Conservation (phyloP, 2,888 invertebrate genomes). For the Eumacrocentrus americanus region DNA sequence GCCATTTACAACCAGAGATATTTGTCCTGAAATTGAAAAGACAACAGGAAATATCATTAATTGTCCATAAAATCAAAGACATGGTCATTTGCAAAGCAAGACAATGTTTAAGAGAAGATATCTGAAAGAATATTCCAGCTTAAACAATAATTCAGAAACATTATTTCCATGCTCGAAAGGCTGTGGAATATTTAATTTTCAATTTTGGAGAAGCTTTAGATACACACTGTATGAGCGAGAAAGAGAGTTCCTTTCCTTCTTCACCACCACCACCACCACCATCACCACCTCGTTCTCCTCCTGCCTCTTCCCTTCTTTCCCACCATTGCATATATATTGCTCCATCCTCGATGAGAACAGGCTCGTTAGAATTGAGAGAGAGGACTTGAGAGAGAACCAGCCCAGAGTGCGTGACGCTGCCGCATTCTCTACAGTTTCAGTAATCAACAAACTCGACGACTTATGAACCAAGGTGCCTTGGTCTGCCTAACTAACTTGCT, state of each 20-base stretch:
- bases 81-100: too few relatives aligned
- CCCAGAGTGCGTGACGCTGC: constrained; percentile 37
- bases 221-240: background rate
- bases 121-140: too few relatives aligned
- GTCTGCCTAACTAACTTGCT: constrained; percentile 20
- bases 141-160: too few relatives aligned
- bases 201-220: background rate
- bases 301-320: background rate
- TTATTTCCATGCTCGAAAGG: constrained; percentile 17
- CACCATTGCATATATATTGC: constrained; percentile 4
- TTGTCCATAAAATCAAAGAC: too few relatives aligned
- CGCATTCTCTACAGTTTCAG: constrained; percentile 44
- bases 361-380: background rate
- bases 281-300: background rate
- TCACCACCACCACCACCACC: background rate
- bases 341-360: constrained; percentile 17
- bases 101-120: too few relatives aligned
- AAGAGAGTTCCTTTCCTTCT: too few relatives aligned
- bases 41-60: too few relatives aligned
- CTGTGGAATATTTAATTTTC: background rate
- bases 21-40: too few relatives aligned
- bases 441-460: constrained; percentile 41
- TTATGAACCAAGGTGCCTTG: constrained; percentile 37
- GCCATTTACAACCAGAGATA: too few relatives aligned
- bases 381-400: constrained; percentile 4